These are phyloP conservation scores for Coptodon bakossiorum DNA, from an alignment of 2,113 vertebrate species.

Conservation along the genomic window DNA sequence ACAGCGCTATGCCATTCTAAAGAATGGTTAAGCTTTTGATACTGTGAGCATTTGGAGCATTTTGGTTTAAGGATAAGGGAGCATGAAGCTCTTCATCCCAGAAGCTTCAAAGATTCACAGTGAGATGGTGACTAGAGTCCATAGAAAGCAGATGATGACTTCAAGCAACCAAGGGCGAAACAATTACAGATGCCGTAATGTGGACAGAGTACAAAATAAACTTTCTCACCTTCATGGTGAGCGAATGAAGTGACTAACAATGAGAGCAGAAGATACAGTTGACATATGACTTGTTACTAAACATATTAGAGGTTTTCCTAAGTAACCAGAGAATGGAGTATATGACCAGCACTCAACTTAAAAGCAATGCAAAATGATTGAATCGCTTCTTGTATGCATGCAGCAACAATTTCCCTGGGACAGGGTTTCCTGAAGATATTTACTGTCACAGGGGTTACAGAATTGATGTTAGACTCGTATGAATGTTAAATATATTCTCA, in stretches of 20 bases:
- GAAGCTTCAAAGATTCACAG: not conserved
- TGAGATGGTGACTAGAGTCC: not conserved
- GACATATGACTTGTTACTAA: not conserved
- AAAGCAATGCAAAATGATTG: not conserved
- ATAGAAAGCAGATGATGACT: not conserved
- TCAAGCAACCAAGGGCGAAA: accelerated
- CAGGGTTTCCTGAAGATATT: not conserved
- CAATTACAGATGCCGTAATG: not conserved
- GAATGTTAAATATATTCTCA: not conserved
- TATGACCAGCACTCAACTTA: not conserved
- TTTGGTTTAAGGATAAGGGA: not conserved
- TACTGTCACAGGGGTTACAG: not conserved
- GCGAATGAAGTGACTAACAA: not conserved
- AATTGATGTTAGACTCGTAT: not conserved
- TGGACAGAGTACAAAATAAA: not conserved
- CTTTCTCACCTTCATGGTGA: not conserved
- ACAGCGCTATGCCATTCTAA: not conserved
- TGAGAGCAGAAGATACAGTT: not conserved
- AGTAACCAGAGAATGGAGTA: not conserved
- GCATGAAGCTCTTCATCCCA: not conserved
- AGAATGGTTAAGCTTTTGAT: not conserved
- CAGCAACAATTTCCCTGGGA: not conserved
- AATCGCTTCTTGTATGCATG: not conserved
- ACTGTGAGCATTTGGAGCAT: not conserved
- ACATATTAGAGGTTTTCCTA: not conserved